Conservation (phyloP, 2,797 vertebrate genomes). For the Toxotes lorentzi region DNA sequence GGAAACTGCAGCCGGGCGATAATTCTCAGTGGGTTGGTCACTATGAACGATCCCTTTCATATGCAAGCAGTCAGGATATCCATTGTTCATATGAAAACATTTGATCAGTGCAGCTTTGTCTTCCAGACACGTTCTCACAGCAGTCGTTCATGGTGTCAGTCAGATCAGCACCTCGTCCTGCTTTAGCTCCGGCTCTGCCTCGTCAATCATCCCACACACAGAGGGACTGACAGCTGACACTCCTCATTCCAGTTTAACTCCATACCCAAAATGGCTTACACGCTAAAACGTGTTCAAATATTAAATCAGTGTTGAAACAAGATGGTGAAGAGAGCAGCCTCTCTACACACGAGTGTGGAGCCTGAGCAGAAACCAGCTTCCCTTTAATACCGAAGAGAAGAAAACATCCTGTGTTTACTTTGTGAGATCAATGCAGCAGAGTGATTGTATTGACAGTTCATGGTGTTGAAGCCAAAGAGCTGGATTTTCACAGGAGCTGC, state of each 20-base stretch:
- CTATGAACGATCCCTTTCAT: background rate
- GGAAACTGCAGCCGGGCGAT: background rate
- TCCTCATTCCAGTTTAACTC: conserved; percentile 24
- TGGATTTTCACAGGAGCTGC: conserved; percentile 12
- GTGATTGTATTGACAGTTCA: conserved; percentile 11
- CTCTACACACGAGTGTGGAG: background rate
- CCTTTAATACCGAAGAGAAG: background rate
- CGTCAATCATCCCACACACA: conserved; percentile 44
- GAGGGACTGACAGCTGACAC: conserved; percentile 51
- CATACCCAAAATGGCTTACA: conserved; percentile 5
- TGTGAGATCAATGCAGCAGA: conserved; percentile 17
- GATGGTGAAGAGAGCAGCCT: conserved; percentile 3
- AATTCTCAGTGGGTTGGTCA: background rate
- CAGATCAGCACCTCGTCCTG: conserved; percentile 5
- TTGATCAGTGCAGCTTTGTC: background rate
- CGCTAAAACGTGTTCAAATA: conserved; percentile 17
- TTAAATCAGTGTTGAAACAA: conserved; percentile 1
- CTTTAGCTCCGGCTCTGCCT: background rate
- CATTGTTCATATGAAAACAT: background rate
- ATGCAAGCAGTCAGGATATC: background rate
- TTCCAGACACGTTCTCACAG: background rate
- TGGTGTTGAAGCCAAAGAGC: conserved; percentile 1
- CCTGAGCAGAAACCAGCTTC: background rate
- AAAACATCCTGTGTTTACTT: conserved; percentile 1
- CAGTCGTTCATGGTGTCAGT: background rate